These are phyloP conservation scores for Chitala chitala DNA, from an alignment of 2,113 vertebrate species.

Conservation along the genomic window DNA sequence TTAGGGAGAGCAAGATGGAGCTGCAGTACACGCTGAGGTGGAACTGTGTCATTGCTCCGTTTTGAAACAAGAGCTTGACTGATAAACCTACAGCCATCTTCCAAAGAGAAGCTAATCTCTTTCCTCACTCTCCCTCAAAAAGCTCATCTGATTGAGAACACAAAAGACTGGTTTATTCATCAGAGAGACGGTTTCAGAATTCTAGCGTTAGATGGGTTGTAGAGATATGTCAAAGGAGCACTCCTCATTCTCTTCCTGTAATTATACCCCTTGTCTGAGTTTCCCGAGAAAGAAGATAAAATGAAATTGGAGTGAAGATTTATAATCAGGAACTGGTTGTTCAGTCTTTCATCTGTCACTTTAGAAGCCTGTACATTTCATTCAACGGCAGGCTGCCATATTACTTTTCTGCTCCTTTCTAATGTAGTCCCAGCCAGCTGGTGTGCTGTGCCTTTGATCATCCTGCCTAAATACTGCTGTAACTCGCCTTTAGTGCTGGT, in stretches of 20 bases:
- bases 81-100: not conserved
- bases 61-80: slow-evolving; percentile 5
- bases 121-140: not conserved
- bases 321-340: slow-evolving; percentile 11
- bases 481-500: slow-evolving; percentile 1
- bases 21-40: not conserved
- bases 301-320: slow-evolving; percentile 8
- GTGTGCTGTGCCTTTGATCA: not conserved
- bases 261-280: slow-evolving; percentile 10
- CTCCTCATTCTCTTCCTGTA: slow-evolving; percentile 13
- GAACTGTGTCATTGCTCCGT: not conserved
- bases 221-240: slow-evolving; percentile 3
- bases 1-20: not conserved
- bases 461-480: not conserved
- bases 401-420: slow-evolving; percentile 3
- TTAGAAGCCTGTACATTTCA: not conserved
- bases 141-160: slow-evolving; percentile 4
- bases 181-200: slow-evolving; percentile 2
- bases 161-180: slow-evolving; percentile 13
- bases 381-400: slow-evolving; percentile 13
- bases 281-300: slow-evolving; percentile 13
- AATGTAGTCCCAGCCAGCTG: slow-evolving; percentile 8
- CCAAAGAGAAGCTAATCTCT: not conserved
- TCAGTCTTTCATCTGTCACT: slow-evolving; percentile 16
- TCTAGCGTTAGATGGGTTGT: slow-evolving; percentile 6